These are phyloP conservation scores for Sinotaia quadrata DNA, from an alignment of 2,888 invertebrate species.

Conservation along the genomic window DNA sequence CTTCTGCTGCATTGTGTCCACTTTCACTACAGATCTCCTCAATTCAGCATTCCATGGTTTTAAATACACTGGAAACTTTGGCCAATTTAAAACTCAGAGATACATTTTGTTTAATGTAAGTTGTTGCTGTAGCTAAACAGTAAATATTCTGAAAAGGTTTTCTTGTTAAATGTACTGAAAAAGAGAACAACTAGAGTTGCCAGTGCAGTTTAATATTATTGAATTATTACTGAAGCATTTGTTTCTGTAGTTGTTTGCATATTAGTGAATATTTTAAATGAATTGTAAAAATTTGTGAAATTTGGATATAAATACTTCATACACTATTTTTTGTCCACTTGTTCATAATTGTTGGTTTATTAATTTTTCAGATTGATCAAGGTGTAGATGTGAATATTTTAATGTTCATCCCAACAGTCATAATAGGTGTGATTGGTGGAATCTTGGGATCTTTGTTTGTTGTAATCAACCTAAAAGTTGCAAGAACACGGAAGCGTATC, in stretches of 20 bases:
- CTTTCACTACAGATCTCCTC: conserved; percentile 70
- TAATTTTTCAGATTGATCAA: conserved; percentile 54
- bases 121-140: not conserved
- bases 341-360: not conserved
- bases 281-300: no score
- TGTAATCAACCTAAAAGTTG: conserved; percentile 71
- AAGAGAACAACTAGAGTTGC: no score
- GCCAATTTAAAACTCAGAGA: conserved; percentile 69
- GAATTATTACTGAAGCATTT: no score
- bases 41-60: conserved; percentile 70
- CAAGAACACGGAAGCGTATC: conserved; percentile 65
- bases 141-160: no score
- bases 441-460: conserved; percentile 72
- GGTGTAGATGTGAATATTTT: conserved; percentile 71
- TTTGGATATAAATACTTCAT: not conserved
- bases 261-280: no score
- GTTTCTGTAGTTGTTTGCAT: no score
- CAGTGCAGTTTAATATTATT: no score
- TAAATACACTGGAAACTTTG: conserved; percentile 65
- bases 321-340: not conserved
- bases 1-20: conserved; percentile 73
- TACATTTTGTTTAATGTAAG: conserved; percentile 70
- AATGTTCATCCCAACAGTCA: conserved; percentile 71
- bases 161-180: no score
- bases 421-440: conserved; percentile 72